Evolutionary conservation across 2,113 vertebrate genomes (phyloP).

Genomic region (Tretioscincus oriximinensis): DNA sequence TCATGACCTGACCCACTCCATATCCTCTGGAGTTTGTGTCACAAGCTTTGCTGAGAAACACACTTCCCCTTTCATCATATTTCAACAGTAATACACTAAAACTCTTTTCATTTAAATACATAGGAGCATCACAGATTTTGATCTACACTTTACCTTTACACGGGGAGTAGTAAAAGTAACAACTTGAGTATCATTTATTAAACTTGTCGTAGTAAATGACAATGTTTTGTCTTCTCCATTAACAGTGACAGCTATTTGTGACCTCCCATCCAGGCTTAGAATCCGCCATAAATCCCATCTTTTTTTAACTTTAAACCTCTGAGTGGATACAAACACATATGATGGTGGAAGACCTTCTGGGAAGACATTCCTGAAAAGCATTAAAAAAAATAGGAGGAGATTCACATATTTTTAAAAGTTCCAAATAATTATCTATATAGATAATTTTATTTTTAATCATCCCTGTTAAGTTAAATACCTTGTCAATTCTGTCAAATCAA

Average conservation of each 20-base stretch:
- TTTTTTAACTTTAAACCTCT: slow-evolving; percentile 91
- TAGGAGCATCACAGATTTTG: neutral
- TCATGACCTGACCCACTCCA: too few relatives aligned
- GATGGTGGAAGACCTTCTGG: slow-evolving; percentile 96
- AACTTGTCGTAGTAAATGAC: slow-evolving; percentile 88
- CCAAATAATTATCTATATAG: slow-evolving; percentile 1
- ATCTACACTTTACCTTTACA: slow-evolving; percentile 77
- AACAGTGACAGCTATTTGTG: slow-evolving; percentile 92
- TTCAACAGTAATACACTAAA: neutral
- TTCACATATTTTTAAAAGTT: neutral
- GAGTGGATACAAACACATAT: slow-evolving; percentile 93
- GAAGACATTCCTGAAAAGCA: slow-evolving; percentile 82
- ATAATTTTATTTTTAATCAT: neutral
- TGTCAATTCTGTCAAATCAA: slow-evolving; percentile 89
- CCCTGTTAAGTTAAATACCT: slow-evolving; percentile 73
- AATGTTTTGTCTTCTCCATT: slow-evolving; percentile 84
- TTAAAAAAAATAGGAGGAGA: neutral
- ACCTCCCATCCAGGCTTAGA: slow-evolving; percentile 82
- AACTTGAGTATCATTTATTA: slow-evolving; percentile 82
- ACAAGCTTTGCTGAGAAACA: too few relatives aligned
- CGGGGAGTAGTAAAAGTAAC: slow-evolving; percentile 79
- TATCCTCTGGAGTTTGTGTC: too few relatives aligned
- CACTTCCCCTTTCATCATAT: too few relatives aligned
- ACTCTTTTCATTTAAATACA: neutral
- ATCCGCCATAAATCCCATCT: slow-evolving; percentile 96